Percentiles rank a stretch among this genome's conserved stretches.
phyloP scores from a whole-genome alignment of 2,113 vertebrate species.

The Tenrec ecaudatus region DNA sequence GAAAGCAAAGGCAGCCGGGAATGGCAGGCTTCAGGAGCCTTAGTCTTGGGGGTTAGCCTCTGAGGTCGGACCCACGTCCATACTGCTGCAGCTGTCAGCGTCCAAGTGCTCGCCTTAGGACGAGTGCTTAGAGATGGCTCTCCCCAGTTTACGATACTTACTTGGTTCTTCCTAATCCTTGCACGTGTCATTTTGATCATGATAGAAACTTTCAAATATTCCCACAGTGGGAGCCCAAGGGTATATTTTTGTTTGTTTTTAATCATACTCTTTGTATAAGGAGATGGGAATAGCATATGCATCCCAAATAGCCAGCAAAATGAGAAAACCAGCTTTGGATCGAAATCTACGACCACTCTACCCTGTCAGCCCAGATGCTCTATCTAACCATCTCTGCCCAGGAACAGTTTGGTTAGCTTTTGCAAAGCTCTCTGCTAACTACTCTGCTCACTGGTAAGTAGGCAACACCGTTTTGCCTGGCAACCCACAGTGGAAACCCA shows the following conservation, averaged over 20 bases:
- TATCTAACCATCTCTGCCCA: not conserved
- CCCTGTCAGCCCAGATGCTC: not conserved
- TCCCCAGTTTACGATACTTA: not conserved
- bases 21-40: not conserved
- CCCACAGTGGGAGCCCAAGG: not conserved
- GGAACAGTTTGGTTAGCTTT: not conserved
- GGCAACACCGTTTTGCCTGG: constrained; percentile 45
- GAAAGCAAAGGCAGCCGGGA: not conserved
- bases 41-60: not conserved
- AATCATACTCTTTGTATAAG: not conserved
- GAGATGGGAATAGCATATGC: not conserved
- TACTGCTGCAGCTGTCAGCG: too few species aligned
- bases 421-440: not conserved
- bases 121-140: not conserved
- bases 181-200: not conserved
- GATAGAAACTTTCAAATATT: constrained; percentile 12
- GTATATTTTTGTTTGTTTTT: too few species aligned
- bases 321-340: not conserved
- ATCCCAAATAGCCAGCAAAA: not conserved
- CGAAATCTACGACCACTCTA: not conserved
- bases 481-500: not conserved
- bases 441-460: not conserved
- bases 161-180: not conserved
- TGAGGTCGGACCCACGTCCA: not conserved
- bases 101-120: accelerated